These are phyloP conservation scores for Murina feae DNA, from an alignment of 2,113 vertebrate species.

Conservation along the genomic window DNA sequence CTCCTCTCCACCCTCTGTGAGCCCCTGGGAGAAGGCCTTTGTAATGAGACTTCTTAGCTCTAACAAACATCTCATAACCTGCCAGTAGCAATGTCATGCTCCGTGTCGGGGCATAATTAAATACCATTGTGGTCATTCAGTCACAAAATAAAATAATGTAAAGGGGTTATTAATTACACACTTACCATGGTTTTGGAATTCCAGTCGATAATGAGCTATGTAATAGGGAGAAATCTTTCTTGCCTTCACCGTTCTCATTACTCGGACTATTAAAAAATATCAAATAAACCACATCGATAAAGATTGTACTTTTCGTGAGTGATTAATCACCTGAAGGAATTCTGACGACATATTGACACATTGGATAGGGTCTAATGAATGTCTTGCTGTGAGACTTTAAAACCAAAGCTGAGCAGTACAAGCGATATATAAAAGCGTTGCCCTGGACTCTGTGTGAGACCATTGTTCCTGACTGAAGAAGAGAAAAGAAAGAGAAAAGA, in stretches of 20 bases:
- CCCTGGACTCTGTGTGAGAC: background rate
- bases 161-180: conserved; percentile 49
- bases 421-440: background rate
- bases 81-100: conserved; percentile 45
- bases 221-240: background rate
- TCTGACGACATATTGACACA: background rate
- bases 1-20: conserved; percentile 1
- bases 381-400: background rate
- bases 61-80: conserved; percentile 57
- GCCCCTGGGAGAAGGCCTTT: conserved; percentile 32
- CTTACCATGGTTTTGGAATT: conserved; percentile 50
- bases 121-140: background rate
- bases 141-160: conserved; percentile 27
- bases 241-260: background rate
- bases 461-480: background rate
- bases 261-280: conserved; percentile 4
- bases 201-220: conserved; percentile 7
- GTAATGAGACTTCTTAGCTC: conserved; percentile 50
- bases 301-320: background rate
- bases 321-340: background rate
- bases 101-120: conserved; percentile 1
- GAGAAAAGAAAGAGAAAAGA: background rate
- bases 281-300: background rate
- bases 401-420: background rate
- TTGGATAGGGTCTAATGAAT: background rate